Base-by-base conservation (phyloP, 2,113 vertebrate species). In the Tautogolabrus adspersus region DNA sequence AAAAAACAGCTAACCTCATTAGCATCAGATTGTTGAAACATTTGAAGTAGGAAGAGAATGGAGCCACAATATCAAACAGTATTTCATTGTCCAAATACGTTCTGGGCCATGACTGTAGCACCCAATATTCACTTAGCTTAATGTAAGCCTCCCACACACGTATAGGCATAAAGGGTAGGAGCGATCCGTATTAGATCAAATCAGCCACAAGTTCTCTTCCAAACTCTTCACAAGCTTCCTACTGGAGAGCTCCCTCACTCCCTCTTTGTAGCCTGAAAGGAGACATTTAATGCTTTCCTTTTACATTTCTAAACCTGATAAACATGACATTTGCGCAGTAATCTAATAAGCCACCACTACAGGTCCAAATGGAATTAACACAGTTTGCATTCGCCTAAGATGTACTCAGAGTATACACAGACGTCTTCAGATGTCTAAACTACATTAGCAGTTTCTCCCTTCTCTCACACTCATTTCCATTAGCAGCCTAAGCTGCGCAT, bases 221-320 rank as follows among this genome's bases (percentile, higher is more conserved):
- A 71, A 75, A 90, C 81, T 84, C 77, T 9, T 58, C 52, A 40
- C 34, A 42, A 87, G 85, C 80, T 66, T 64, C 59, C 59, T 66
- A 54, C 72, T 73, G 56, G 55, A 84, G 56, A 66, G 76, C 80
- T 87, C 15, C 9, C 78, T 89, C 52, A 66, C 76, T 70, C 65
- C 77, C 66, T 42, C 84, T 72, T 63, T 60, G 62, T 69, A 46
- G 58, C 85, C 83, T 77, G 15, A 68, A 62, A 72, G 60, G 71
- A 82, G 85, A 74, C 67, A 69, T 83, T 87, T 86, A 89, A 90
- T 80, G 83, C 73, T 86, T 81, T 42, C 77, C 77, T 82, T 91
- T 91, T 89, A 76, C 81, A 86, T 88, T 75, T 87, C 75, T 86
- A 83, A 93, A 94, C 87, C 91, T 88, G 78, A 85, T 81, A 92